A percentile compares a stretch with the other conserved stretches of the same genome.
Evolutionary conservation across 2,888 invertebrate genomes (phyloP).

Genomic region (Epistrophella euchroma): DNA sequence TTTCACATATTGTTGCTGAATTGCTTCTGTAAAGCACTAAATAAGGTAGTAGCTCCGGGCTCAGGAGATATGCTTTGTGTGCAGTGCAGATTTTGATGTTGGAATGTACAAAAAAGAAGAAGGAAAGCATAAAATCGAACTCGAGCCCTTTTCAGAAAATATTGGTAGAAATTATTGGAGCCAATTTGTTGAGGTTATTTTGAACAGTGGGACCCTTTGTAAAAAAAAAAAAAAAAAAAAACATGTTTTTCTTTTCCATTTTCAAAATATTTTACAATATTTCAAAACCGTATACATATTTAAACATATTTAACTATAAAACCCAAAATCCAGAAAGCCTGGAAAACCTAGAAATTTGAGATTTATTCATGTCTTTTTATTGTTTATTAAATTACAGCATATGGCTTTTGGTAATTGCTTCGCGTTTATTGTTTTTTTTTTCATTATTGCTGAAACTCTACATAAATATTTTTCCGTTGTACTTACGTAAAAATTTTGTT

Average conservation of each 20-base stretch:
- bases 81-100: conserved; percentile 4
- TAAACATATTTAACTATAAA: too few species aligned
- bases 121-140: conserved; percentile 18
- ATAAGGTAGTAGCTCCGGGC: conserved; percentile 11
- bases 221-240: background rate
- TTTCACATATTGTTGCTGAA: conserved; percentile 12
- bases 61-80: conserved; percentile 45
- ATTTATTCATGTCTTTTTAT: too few species aligned
- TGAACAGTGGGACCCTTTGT: conserved; percentile 22
- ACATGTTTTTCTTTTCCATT: background rate
- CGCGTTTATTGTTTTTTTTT: too few species aligned
- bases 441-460: too few species aligned
- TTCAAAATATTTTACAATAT: too few species aligned
- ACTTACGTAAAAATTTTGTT: too few species aligned
- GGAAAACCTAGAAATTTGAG: too few species aligned
- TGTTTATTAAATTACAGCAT: too few species aligned
- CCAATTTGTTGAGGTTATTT: conserved; percentile 13
- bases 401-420: too few species aligned
- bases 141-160: conserved; percentile 22
- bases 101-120: background rate
- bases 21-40: conserved; percentile 28
- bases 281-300: too few species aligned
- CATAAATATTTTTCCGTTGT: too few species aligned
- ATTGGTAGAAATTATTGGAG: conserved; percentile 24
- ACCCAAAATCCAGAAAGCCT: too few species aligned